Evolutionary conservation across 2,113 vertebrate genomes (phyloP), one percentile per base, ranked within the genome.

Genomic region (Megaleporinus macrocephalus): DNA sequence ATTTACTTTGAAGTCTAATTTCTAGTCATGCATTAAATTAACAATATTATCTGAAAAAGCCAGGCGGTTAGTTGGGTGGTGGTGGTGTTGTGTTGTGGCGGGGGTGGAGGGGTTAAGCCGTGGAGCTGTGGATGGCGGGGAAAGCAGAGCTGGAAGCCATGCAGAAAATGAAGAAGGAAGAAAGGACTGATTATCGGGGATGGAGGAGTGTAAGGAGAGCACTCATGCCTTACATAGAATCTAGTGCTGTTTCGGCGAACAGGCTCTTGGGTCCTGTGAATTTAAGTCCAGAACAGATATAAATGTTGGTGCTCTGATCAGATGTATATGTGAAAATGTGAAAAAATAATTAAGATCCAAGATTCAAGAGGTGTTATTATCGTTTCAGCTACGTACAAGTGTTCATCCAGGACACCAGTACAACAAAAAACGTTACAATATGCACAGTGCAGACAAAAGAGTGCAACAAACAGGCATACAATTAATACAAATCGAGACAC

Each of bases 11-110:
- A 95, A 94, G 90, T 94, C 82, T 86, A 92, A 91, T 92, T 94
- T 84, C 86, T 92, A 94, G 88, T 93, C 91, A 94, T 94, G 93
- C 93, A 90, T 94, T 95, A 93, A 95, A 91, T 94, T 88, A 93
- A 90, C 80, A 92, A 49, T 87, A 93, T 95, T 95, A 94, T 94
- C 92, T 91, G 90, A 79, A 91, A 91, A 93, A 90, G 90, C 82
- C 92, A 27, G 85, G 86, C 87, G 77, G 76, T 73, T 78, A 66
- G 27, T 27, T 70, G 70, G 76, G 49, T 49, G 15, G 53, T 57
- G 62, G 49, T 73, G 74, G 33, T 29, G 14, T 57, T 57, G 55
- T 57, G 55, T 57, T 57, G 65, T 12, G 55, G 27, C 12, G 33
- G 20, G 26, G 15, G 27, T 12, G 61, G 33, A 18, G 36, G 61